Conservation (phyloP, 2,797 vertebrate genomes). For the Champsocephalus esox region DNA sequence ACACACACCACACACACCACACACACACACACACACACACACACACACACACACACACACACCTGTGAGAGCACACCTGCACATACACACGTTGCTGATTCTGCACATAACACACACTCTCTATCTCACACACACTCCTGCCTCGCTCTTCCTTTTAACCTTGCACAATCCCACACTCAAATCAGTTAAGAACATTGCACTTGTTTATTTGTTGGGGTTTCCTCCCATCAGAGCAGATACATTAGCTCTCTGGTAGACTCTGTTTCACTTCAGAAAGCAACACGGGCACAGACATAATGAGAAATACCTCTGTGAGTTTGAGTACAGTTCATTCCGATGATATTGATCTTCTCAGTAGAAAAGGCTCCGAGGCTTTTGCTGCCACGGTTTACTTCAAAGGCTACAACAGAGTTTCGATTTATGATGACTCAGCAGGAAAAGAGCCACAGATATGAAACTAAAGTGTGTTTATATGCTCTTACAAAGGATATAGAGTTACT, state of each 20-base stretch:
- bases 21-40: too few species aligned
- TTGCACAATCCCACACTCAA: constrained; percentile 43
- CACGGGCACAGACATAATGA: constrained; percentile 62
- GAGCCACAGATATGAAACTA: neutral
- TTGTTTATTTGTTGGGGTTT: constrained; percentile 42
- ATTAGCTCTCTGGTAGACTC: constrained; percentile 57
- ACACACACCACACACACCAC: too few species aligned
- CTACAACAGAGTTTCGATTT: constrained; percentile 57
- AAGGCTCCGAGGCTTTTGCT: constrained; percentile 55
- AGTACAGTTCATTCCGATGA: constrained; percentile 69
- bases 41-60: constrained; percentile 14
- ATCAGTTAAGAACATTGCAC: constrained; percentile 52
- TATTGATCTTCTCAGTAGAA: constrained; percentile 67
- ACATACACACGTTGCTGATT: constrained; percentile 57
- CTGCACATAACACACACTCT: constrained; percentile 41
- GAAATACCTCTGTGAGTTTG: constrained; percentile 61
- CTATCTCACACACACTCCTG: constrained; percentile 1
- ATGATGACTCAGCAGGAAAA: constrained; percentile 64
- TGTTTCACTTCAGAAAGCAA: constrained; percentile 65
- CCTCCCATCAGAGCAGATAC: constrained; percentile 50
- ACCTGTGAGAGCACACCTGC: constrained; percentile 62
- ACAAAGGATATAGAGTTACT: neutral
- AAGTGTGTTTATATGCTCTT: neutral
- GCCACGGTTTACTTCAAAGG: constrained; percentile 56
- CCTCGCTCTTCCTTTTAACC: constrained; percentile 47